phyloP scores from a whole-genome alignment of 1,140 invertebrate genomes.

The Augochlora pura region DNA sequence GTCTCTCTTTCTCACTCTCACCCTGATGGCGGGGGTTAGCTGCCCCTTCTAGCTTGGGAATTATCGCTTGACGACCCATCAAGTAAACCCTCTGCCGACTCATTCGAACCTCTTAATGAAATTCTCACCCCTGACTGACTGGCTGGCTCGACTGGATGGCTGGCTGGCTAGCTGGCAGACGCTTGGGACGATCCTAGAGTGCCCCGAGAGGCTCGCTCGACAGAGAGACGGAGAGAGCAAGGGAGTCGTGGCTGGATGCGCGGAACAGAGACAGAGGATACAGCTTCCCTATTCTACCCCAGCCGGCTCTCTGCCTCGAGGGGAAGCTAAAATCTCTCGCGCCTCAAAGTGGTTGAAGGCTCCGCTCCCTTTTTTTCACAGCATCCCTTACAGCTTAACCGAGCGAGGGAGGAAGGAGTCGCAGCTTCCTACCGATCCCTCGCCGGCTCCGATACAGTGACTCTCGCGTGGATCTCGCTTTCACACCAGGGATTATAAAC shows the following conservation, averaged over 20 bases:
- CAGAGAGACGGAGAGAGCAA: conserved; percentile 53
- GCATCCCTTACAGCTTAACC: conserved; percentile 78
- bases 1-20: conserved; percentile 52
- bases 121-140: conserved; percentile 81
- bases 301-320: conserved; percentile 64
- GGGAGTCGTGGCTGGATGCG: conserved; percentile 24
- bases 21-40: conserved; percentile 52
- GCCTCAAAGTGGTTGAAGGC: conserved; percentile 79
- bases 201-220: conserved; percentile 57
- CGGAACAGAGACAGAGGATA: conserved; percentile 61
- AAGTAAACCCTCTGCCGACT: conserved; percentile 79
- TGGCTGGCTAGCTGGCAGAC: conserved; percentile 74
- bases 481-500: conserved; percentile 78
- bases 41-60: conserved; percentile 76
- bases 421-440: conserved; percentile 60
- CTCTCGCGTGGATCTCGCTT: conserved; percentile 74
- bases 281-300: conserved; percentile 38
- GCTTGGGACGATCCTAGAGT: conserved; percentile 70
- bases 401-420: conserved; percentile 65
- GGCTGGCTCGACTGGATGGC: conserved; percentile 74
- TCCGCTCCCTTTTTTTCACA: conserved; percentile 79
- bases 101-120: conserved; percentile 82
- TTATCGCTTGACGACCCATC: conserved; percentile 81
- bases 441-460: conserved; percentile 66
- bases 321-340: conserved; percentile 79